A percentile compares a stretch with the other conserved stretches of the same genome.
These are phyloP conservation scores for Kryptolebias ocellatus DNA, from an alignment of 2,797 vertebrate species.

Conservation along the genomic window DNA sequence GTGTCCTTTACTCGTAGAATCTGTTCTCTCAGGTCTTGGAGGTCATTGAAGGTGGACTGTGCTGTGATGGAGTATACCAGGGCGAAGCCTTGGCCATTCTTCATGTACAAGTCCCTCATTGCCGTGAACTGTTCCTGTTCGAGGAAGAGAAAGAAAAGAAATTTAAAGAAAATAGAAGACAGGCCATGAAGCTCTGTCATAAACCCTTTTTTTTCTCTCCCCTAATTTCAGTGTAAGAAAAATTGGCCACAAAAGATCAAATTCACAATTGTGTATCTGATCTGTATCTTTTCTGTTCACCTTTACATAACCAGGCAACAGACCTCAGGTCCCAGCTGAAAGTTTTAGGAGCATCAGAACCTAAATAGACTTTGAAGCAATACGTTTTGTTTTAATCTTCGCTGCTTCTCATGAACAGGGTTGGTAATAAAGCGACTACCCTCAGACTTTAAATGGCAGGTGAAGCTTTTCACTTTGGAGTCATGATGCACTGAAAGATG, in stretches of 20 bases:
- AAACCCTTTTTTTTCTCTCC: not conserved
- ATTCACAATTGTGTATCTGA: not conserved
- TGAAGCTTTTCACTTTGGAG: too few relatives aligned
- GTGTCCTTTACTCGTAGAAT: constrained; percentile 99
- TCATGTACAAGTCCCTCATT: constrained; percentile 99
- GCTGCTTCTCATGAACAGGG: too few relatives aligned
- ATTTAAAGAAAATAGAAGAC: not conserved
- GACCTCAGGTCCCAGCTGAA: too few relatives aligned
- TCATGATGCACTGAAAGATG: not conserved
- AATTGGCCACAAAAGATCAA: not conserved
- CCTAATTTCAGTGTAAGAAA: too few relatives aligned
- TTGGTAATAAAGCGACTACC: too few relatives aligned
- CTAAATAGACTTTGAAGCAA: too few relatives aligned
- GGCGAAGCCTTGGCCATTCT: constrained; percentile 99
- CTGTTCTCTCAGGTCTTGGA: constrained; percentile 98
- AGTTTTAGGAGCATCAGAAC: too few relatives aligned
- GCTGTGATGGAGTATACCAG: constrained; percentile 99
- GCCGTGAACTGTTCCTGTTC: constrained; percentile 97
- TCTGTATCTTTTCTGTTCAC: too few relatives aligned
- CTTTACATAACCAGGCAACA: too few relatives aligned
- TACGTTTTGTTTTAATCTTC: too few relatives aligned
- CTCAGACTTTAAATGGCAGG: too few relatives aligned
- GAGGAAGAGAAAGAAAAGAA: not conserved
- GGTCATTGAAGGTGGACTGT: constrained; percentile 98
- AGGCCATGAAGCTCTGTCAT: constrained; percentile 16